Percentiles rank a stretch among this genome's conserved stretches.
These are phyloP conservation scores for Etheostoma cragini DNA, from an alignment of 2,113 vertebrate species.

Conservation along the genomic window DNA sequence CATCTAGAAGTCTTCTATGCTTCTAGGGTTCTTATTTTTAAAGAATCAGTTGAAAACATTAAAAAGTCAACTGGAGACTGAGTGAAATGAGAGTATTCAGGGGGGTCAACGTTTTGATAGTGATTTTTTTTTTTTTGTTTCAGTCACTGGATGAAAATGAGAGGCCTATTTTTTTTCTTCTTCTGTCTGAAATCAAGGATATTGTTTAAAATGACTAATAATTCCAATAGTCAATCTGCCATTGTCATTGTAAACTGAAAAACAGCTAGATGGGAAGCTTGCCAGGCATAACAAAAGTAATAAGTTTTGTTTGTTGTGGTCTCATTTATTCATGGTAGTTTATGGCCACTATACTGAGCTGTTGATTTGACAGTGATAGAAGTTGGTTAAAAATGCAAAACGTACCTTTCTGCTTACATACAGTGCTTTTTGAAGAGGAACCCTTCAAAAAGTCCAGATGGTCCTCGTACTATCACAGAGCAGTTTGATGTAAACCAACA, in stretches of 20 bases:
- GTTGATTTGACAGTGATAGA: constrained; percentile 2
- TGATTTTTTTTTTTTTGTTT: not conserved
- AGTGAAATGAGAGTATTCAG: not conserved
- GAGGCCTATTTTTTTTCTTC: not conserved
- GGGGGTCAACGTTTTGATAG: not conserved
- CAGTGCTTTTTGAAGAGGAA: constrained; percentile 41
- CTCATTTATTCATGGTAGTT: constrained; percentile 62
- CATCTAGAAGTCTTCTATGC: not conserved
- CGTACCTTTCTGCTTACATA: not conserved
- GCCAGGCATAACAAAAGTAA: not conserved
- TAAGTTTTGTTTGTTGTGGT: constrained; percentile 18
- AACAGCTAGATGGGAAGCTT: not conserved
- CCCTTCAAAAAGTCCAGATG: constrained; percentile 58
- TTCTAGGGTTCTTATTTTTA: not conserved
- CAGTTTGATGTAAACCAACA: constrained; percentile 61
- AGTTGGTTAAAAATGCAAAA: constrained; percentile 30
- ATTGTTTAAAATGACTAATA: not conserved
- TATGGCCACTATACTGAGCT: not conserved
- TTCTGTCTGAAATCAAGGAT: not conserved
- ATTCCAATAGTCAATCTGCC: not conserved
- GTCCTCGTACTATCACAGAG: constrained; percentile 52
- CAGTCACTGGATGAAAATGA: not conserved
- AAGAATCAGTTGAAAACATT: not conserved
- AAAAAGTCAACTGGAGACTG: not conserved
- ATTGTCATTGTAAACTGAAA: not conserved